Evolutionary conservation across 2,797 vertebrate genomes (phyloP).

Genomic region (Megaceryle alcyon): DNA sequence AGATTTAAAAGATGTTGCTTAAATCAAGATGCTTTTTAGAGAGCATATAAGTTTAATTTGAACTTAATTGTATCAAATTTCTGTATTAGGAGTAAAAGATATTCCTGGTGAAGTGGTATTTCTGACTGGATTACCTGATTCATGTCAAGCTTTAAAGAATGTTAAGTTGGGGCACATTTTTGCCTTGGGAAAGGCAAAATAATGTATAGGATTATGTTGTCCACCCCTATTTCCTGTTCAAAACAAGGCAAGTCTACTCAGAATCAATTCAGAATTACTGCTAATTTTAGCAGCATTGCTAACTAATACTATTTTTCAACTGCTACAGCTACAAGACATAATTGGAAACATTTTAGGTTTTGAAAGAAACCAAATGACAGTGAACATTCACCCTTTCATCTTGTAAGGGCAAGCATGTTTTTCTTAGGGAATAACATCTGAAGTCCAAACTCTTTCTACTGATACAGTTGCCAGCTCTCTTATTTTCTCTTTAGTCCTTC

Average conservation of each 20-base stretch:
- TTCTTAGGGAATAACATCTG: background rate
- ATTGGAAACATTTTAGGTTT: background rate
- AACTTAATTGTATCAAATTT: background rate
- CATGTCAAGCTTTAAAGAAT: background rate
- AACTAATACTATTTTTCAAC: background rate
- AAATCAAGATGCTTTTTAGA: background rate
- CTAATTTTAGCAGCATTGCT: slow-evolving; percentile 1
- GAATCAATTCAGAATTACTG: slow-evolving; percentile 18
- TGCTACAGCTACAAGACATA: background rate
- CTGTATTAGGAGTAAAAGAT: background rate
- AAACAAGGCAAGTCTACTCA: background rate
- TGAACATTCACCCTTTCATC: background rate
- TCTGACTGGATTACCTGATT: background rate
- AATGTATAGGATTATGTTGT: background rate
- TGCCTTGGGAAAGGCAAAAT: background rate
- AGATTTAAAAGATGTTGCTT: background rate
- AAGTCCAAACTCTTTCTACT: background rate
- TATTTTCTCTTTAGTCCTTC: background rate
- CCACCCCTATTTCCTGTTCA: background rate
- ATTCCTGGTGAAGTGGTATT: background rate
- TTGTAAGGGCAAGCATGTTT: background rate
- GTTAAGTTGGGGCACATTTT: background rate
- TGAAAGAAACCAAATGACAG: background rate
- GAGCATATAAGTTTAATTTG: background rate
- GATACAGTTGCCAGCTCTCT: background rate